Base-by-base conservation (phyloP, 2,888 invertebrate species). In the Ochlodes sylvanus region DNA sequence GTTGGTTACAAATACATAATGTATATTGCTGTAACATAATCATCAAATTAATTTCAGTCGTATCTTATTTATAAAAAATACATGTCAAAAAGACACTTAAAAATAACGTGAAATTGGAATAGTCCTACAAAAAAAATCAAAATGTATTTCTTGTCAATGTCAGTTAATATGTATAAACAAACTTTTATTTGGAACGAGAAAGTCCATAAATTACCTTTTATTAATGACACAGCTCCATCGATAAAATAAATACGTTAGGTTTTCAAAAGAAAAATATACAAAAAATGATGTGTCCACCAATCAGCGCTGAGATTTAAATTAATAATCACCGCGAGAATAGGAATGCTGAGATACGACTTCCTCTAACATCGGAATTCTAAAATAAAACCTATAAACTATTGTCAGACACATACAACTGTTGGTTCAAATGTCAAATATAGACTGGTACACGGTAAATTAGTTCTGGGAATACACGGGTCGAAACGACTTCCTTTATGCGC, bases 361-460 rank as follows among this genome's bases (percentile, higher is more conserved):
- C 92, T 80, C 76, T 70, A 70, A 47, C 65, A 67, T 66, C 70
- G 71, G 67, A 42, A 72, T 69, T 83, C 78, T 79, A 87, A 86
- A 63, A 89, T 88, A 89, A 85, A 82, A 73, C 72, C 80, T 79
- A 86, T 88, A 87, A 88, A 87, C 83, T 79, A 83, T 81, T 84
- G 85, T 83, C 82, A 83, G 77, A 74, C 81, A 78, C 72, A 75
- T 76, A 77, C 79, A 77, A 74, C 75, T 76, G 72, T 78, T 76
- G 72, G 74, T 83, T 79, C 79, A 79, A 79, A 72, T 71, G 78
- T 79, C 81, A 80, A 82, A 84, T 83, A 86, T 83, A 80, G 84
- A 79, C 74, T 86, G 85, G 86, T 86, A 87, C 87, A 79, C 81
- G 82, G 80, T 83, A 87, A 89, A 90, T 89, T 88, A 86, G 88